A percentile compares a stretch with the other conserved stretches of the same genome.
These are phyloP conservation scores for Brachionus asplanchnoidis DNA, from an alignment of 1,140 invertebrate genomes.

Conservation along the genomic window DNA sequence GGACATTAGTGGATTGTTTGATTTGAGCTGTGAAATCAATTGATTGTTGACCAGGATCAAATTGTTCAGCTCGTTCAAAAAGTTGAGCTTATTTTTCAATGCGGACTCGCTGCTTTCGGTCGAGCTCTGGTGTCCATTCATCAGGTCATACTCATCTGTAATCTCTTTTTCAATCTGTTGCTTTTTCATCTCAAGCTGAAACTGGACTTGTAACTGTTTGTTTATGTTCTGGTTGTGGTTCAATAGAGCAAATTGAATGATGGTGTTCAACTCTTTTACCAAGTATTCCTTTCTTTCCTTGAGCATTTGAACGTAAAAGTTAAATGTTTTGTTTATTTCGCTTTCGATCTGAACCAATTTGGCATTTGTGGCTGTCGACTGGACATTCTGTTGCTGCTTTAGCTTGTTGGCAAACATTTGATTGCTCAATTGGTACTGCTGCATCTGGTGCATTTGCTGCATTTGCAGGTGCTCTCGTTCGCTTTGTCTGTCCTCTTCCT, in stretches of 20 bases:
- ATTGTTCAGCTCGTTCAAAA: slow-evolving; percentile 29
- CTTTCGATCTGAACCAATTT: slow-evolving; percentile 7
- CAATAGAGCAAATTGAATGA: slow-evolving; percentile 32
- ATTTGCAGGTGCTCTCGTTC: background rate
- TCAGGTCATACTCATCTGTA: background rate
- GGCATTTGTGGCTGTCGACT: background rate
- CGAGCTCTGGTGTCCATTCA: background rate
- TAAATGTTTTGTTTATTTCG: slow-evolving; percentile 35
- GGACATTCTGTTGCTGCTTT: background rate
- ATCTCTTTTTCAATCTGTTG: slow-evolving; percentile 38
- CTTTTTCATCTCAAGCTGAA: slow-evolving; percentile 36
- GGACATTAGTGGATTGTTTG: slow-evolving; percentile 25
- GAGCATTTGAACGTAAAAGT: slow-evolving; percentile 40
- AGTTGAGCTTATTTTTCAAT: background rate
- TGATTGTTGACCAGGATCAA: slow-evolving; percentile 19
- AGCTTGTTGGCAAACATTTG: slow-evolving; percentile 2
- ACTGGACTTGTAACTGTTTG: slow-evolving; percentile 33
- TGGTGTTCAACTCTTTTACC: slow-evolving; percentile 30
- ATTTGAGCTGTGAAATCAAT: slow-evolving; percentile 4
- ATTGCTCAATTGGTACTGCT: background rate
- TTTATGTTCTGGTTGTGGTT: slow-evolving; percentile 38
- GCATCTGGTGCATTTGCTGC: slow-evolving; percentile 29
- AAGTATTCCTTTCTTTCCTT: slow-evolving; percentile 37
- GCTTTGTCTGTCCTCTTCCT: background rate
- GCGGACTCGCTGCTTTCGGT: background rate